phyloP scores from a whole-genome alignment of 2,113 vertebrate genomes.

The Chaetops frenatus region DNA sequence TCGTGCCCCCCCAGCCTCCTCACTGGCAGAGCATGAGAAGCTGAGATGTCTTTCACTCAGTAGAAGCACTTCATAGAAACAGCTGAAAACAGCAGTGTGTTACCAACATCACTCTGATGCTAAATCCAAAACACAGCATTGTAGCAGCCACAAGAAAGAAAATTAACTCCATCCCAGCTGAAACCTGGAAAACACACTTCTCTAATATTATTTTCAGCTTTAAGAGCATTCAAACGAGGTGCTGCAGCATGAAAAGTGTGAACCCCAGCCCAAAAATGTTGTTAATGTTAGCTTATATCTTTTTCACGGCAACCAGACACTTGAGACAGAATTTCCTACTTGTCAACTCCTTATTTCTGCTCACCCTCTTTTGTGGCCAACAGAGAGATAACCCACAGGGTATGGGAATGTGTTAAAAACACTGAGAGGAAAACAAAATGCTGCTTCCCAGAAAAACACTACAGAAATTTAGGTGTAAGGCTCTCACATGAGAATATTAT shows the following conservation, averaged over 20 bases:
- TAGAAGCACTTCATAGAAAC: neutral
- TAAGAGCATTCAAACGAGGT: neutral
- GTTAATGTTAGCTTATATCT: neutral
- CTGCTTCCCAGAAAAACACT: neutral
- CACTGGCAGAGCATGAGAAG: neutral
- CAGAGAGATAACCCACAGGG: neutral
- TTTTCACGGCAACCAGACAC: neutral
- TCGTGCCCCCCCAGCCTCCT: neutral
- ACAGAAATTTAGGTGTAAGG: neutral
- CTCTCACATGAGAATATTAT: neutral
- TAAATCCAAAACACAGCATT: neutral
- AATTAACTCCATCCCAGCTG: neutral
- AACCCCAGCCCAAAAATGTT: neutral
- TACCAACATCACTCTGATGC: neutral
- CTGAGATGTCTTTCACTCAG: neutral
- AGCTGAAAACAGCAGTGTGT: neutral
- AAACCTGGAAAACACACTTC: neutral
- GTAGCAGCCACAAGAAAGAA: neutral
- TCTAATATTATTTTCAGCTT: neutral
- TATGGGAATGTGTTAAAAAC: neutral
- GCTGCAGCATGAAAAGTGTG: neutral
- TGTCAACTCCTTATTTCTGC: neutral
- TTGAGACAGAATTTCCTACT: slow-evolving; percentile 5
- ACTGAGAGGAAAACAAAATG: neutral
- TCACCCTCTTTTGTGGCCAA: neutral